These are phyloP conservation scores for Brachyistius frenatus DNA, from an alignment of 2,113 vertebrate species.

Conservation along the genomic window DNA sequence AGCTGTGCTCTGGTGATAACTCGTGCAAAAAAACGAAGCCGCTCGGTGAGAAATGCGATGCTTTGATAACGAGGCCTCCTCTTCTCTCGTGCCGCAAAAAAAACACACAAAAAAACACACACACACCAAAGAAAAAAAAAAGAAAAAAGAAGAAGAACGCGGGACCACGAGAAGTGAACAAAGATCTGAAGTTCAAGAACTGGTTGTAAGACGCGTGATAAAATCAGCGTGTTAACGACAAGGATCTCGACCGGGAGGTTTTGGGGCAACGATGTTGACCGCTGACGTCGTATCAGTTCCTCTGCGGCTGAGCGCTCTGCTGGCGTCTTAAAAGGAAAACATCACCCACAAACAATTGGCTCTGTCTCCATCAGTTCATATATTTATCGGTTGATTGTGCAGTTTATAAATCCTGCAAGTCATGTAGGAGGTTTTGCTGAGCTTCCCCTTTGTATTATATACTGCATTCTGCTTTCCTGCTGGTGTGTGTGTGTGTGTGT, in stretches of 20 bases:
- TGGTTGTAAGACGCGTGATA: slow-evolving; percentile 8
- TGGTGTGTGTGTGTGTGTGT: too few relatives aligned
- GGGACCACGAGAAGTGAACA: neutral
- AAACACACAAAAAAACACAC: neutral
- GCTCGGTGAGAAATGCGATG: slow-evolving; percentile 30
- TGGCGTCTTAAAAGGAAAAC: neutral
- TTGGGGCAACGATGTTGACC: neutral
- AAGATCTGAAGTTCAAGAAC: slow-evolving; percentile 13
- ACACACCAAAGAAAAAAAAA: too few relatives aligned
- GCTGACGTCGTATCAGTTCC: neutral
- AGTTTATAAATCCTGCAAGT: too few relatives aligned
- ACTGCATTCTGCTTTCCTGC: too few relatives aligned
- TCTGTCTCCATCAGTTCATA: too few relatives aligned
- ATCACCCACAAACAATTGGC: neutral
- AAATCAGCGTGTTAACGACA: neutral
- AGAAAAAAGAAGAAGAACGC: neutral
- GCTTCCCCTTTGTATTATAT: too few relatives aligned
- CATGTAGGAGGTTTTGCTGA: too few relatives aligned
- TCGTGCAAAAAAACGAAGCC: slow-evolving; percentile 14
- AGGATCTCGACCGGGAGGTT: neutral
- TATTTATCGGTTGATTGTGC: too few relatives aligned
- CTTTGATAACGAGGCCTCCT: slow-evolving; percentile 47
- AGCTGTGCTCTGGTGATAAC: slow-evolving; percentile 59
- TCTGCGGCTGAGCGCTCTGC: neutral
- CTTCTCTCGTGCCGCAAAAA: neutral